Evolutionary conservation across 2,113 vertebrate species (phyloP), one percentile per base, ranked within the genome.

Genomic region (Oceanites oceanicus): DNA sequence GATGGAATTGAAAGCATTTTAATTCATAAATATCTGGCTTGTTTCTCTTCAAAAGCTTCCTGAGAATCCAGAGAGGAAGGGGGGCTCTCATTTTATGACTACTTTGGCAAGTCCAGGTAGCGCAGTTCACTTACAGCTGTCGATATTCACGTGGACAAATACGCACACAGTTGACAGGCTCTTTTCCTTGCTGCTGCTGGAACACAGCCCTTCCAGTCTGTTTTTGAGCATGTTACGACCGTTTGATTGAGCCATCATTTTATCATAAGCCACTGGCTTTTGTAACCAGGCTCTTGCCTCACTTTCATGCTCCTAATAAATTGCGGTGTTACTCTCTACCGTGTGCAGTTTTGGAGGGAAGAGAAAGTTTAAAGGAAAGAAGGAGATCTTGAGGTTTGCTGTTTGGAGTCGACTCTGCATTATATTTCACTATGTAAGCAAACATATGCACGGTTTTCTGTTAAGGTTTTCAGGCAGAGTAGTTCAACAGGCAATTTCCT

Each of bases 401-500:
- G 5, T 56, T 76, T 75, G 70, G 65, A 86, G 25, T 81, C 9
- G 1, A 49, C 58, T 47, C 58, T 77, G 86, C 22, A 3, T 84
- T 89, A 0, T 34, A 32, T 96, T 96, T 90, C 70, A 34, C 70
- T 22, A 29, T 62, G 42, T 38, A 94, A 96, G 77, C 77, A 89
- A 96, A 93, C 40, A 47, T 56, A 65, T 13, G 36, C n/a, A 42
- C 3, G 1, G 76, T 34, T 94, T 94, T 96, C 63, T 92, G 61
- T 76, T 34, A 20, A 95, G 71, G 73, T 93, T 95, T 94, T 79
- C 92, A 88, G 81, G 71, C 70, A 94, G 76, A 82, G 81, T 44
- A 81, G 85, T 78, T 94, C 78, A 96, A 89, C 61, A 79, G 95
- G 86, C 93, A 93, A 92, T 95, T 96, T 95, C 90, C 86, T 96